A percentile compares a stretch with the other conserved stretches of the same genome.
Conservation (phyloP, 2,113 vertebrate genomes). For the Saimiri boliviensis region DNA sequence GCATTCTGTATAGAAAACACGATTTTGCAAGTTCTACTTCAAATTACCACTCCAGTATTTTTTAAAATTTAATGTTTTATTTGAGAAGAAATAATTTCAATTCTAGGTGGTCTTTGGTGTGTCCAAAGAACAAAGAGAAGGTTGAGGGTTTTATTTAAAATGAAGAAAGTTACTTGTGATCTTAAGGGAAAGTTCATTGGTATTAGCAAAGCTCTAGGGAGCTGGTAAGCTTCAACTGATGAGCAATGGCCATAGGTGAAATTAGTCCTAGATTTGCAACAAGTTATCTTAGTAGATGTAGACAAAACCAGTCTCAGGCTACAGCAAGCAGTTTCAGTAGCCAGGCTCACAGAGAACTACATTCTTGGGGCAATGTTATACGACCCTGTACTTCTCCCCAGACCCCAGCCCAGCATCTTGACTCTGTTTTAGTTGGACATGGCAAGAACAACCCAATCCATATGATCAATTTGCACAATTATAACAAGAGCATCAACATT, state of each 20-base stretch:
- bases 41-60: background rate
- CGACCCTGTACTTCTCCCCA: background rate
- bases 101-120: background rate
- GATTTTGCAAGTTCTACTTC: slow-evolving; percentile 8
- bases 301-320: background rate
- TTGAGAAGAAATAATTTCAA: background rate
- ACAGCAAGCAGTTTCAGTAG: background rate
- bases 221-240: background rate
- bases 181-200: background rate
- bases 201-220: background rate
- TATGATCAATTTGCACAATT: background rate
- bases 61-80: too few relatives aligned
- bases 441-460: background rate
- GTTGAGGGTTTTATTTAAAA: background rate
- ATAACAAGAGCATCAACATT: background rate
- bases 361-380: background rate
- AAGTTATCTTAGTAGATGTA: background rate
- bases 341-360: background rate
- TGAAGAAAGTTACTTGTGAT: background rate
- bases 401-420: background rate
- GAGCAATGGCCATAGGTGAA: background rate
- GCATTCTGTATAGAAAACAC: background rate
- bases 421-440: background rate
- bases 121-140: background rate
- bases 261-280: background rate